Evolutionary conservation across 2,113 vertebrate species (phyloP), one percentile per base, ranked within the genome.

Genomic region (Microtus montanus): DNA sequence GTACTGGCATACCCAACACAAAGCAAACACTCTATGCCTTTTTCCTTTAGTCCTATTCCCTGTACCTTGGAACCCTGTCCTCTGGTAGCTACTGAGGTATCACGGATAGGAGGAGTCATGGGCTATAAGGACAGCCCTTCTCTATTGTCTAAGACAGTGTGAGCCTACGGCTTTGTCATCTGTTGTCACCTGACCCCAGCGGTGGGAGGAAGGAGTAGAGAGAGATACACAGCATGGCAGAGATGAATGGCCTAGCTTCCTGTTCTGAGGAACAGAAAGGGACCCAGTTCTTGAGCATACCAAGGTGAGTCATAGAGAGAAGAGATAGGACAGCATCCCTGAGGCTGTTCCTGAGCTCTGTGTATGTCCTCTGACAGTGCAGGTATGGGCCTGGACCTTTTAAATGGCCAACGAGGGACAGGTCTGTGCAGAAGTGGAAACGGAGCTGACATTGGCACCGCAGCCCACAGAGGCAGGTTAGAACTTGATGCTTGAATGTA

Each of bases 31-130:
- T 26, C 20, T 75, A 44, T 22, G 24, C 8, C 14, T 22, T 49
- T 66, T 38, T 41, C 22, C 35, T 33, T 35, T 58, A 63, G 3
- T 35, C 12, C 82, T n/a, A 5, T 44, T 24, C 11, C 22, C 26
- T 61, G 52, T 19, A 14, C n/a, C 15, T 38, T 58, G n/a, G 49
- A 24, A 28, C 52, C n/a, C 15, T n/a, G 66, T 52, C 49, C 22
- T 71, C 52, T 38, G 26, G 26, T 35, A 52, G 77, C 68, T 41
- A 12, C 13, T 24, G 26, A 14, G 54, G 26, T 2, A 4, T 61
- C 22, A 2, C 5, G 0, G 33, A 52, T 24, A 11, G 8, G 19
- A 24, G 22, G 38, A 30, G 3, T 35, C 14, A 35, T 11, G 9
- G 2, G 22, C 7, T 17, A 15, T 68, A 33, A 47, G 41, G 30